Base-by-base conservation (phyloP, 2,113 vertebrate species). In the Nematolebias whitei region DNA sequence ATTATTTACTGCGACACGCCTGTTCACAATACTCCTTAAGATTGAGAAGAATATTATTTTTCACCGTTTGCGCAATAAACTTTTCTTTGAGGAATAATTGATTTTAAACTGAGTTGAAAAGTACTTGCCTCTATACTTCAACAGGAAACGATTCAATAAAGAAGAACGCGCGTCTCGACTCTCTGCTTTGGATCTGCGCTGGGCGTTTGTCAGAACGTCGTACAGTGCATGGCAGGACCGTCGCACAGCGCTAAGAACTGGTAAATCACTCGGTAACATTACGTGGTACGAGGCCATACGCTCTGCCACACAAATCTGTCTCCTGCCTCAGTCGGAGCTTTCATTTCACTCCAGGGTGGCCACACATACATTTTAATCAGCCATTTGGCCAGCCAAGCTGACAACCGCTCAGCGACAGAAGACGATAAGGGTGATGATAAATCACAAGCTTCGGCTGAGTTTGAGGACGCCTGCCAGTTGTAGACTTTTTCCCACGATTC, bases 281-380 rank as follows among this genome's bases (percentile, higher is more conserved):
- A 82, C 58, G 51, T 81, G 64, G 86, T 84, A 85, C 91, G 80
- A 87, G 81, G 85, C 68, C 79, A 56, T 59, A 74, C 22, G 71
- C 77, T 68, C 52, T 67, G 79, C 74, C 76, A 68, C 67, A 78
- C 64, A 72, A 83, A 90, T 91, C 85, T 82, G 86, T 91, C 87
- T 87, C 84, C 84, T 76, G 74, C 58, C 68, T 44, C 76, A 66
- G 76, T 74, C 73, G n/a, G 76, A 74, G 75, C 81, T 70, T 87
- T 87, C 75, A 87, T 89, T 89, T 89, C 85, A 87, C 85, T 76
- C 77, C 70, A 83, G 87, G 78, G 82, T 80, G 80, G 81, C 81
- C 89, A 84, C 85, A 88, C 88, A 89, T 88, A 90, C 83, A 89
- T 92, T 89, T 89, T 88, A 89, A 90, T 91, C 90, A 91, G 85